Evolutionary conservation across 2,113 vertebrate species (phyloP), one percentile per base, ranked within the genome.

Genomic region (Ameiurus melas): DNA sequence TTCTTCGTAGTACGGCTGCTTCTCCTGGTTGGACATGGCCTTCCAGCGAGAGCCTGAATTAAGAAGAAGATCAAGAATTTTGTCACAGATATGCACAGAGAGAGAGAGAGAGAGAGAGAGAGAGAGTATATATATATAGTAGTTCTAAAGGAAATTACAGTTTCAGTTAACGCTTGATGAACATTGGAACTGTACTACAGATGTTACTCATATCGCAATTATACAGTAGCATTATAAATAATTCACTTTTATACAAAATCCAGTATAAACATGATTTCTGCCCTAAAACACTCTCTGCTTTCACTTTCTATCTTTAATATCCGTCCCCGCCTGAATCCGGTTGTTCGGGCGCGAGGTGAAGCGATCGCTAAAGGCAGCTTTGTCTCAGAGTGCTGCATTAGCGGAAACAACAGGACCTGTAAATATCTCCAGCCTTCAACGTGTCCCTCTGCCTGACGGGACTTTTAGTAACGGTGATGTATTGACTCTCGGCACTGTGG

Each of bases 21-120:
- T 99, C 93, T 99, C 98, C 93, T 99, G 98, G 93, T 99, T 99
- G 71, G 97, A 97, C 98, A 99, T 99, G 58, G 98, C 94, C 95
- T 99, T 99, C 98, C 98, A 99, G 93, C 98, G 97, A 91, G 98
- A 99, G 80, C 98, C 98, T 99, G 14, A 2, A 90, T 20, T 83
- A 17, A 90, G 10, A 79, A 20, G 5, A 39, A 2, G 9, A 82
- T 51, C 5, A n/a, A 7, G 47, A 25, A 73, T 73, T 30, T 68
- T 68, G 7, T 36, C 33, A 39, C 33, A 5, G 39, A 43, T 43
- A 43, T 43, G 4, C 39, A 43, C 4, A 5, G 43, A 47, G 43
- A 47, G 43, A 47, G 43, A 47, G 43, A 47, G 43, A 47, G 43
- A 47, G 43, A 47, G 43, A 47, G 43, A 47, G 43, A 47, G 43